Base-by-base conservation (phyloP, 2,797 vertebrate genomes). In the Esox masquinongy region DNA sequence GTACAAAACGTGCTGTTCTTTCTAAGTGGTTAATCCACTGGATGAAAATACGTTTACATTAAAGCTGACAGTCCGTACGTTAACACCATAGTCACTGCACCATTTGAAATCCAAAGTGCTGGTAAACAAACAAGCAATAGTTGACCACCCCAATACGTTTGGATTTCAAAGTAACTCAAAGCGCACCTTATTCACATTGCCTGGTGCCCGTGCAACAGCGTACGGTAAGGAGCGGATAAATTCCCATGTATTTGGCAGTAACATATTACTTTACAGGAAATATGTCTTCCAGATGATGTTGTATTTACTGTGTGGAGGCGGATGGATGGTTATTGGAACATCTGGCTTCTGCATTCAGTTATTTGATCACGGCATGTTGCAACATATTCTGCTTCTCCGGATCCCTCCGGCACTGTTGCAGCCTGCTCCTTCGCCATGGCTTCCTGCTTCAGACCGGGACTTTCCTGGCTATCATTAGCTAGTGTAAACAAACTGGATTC, bases 371-470 rank as follows among this genome's bases (percentile, higher is more conserved):
- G 31, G 36, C 19, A 75, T 80, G 78, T 82, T 81, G 72, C 78
- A 79, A 83, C 68, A 51, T 59, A 50, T 81, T 74, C 78, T 64
- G 70, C 47, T 69, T 74, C 17, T 67, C 29, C 72, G 56, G 80
- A 72, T 56, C 74, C 49, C 72, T 47, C 59, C n/a, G 70, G 59
- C 43, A 70, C 50, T 29, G 16, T 22, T 34, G 49, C 73, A 56
- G 43, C 68, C 47, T 39, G 73, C 19, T 67, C 67, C 76, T 74
- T 83, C 67, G 79, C 59, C 82, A 64, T 64, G 26, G 74, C 78
- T 87, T 90, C 84, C 85, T 82, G 80, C 80, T 85, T 81, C 22
- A 76, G 67, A 75, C 5, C 70, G 86, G 84, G 87, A 86, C 79
- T 91, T 93, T 88, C 83, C 87, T 83, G 77, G 12, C 71, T 86